These are phyloP conservation scores for Brachionus asplanchnoidis DNA, from an alignment of 1,140 invertebrate species.

Conservation along the genomic window DNA sequence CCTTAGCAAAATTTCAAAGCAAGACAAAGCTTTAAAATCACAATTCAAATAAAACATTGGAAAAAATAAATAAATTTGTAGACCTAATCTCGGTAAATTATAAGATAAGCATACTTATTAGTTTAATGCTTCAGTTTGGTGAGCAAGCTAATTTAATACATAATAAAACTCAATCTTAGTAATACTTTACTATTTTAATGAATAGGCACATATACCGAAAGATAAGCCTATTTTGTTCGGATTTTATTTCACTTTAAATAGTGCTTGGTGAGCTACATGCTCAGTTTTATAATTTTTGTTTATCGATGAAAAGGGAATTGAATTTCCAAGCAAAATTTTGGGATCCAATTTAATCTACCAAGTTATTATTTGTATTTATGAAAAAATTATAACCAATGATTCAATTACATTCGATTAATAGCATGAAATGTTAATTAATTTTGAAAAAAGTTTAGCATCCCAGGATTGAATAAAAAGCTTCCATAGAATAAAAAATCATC, in stretches of 20 bases:
- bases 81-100: background rate
- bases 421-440: background rate
- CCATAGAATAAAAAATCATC: background rate
- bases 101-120: background rate
- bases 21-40: background rate
- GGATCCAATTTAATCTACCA: background rate
- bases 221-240: background rate
- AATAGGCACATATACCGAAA: background rate
- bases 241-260: background rate
- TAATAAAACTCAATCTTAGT: background rate
- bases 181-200: background rate
- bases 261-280: background rate
- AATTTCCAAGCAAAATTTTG: background rate
- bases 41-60: background rate
- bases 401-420: background rate
- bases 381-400: background rate
- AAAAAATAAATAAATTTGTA: background rate
- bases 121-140: background rate
- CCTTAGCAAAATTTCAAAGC: background rate
- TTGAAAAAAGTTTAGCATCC: background rate
- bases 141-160: background rate
- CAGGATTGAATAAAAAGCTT: background rate
- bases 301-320: background rate
- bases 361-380: background rate
- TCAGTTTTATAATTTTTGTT: background rate